Evolutionary conservation across 2,888 invertebrate species (phyloP).

Genomic region (Cryptocheilus praepositus): DNA sequence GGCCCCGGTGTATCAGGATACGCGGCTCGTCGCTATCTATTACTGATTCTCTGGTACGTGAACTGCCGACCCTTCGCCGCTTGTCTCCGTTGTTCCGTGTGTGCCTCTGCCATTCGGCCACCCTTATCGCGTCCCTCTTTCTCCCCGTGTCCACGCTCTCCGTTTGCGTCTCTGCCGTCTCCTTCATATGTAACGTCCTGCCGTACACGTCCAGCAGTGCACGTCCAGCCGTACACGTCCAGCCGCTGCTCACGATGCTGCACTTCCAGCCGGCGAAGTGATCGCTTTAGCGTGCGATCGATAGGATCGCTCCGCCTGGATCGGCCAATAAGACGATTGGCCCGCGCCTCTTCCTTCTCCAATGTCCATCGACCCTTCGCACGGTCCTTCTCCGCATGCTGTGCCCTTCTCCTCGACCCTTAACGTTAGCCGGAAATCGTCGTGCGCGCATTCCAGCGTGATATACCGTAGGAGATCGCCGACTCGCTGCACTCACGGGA

Average conservation of each 20-base stretch:
- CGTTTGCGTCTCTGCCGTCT: not conserved
- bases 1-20: constrained; percentile 46
- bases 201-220: no score
- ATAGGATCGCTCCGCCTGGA: constrained; percentile 25
- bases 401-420: constrained; percentile 22
- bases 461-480: constrained; percentile 40
- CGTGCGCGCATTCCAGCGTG: constrained; percentile 42
- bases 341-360: constrained; percentile 14
- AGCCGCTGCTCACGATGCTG: not conserved
- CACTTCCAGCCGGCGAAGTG: not conserved
- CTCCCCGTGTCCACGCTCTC: not conserved
- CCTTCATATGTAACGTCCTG: not conserved
- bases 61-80: constrained; percentile 28
- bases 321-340: constrained; percentile 46
- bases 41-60: constrained; percentile 50
- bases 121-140: not conserved
- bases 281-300: constrained; percentile 39
- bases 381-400: no score
- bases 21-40: constrained; percentile 41
- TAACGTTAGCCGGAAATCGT: constrained; percentile 42
- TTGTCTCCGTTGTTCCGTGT: not conserved
- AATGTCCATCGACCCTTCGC: no score
- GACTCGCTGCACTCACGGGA: constrained; percentile 20
- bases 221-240: not conserved
- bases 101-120: not conserved